Percentiles rank a stretch among this genome's conserved stretches.
phyloP scores from a whole-genome alignment of 2,888 invertebrate species.

The Odontothrips loti region DNA sequence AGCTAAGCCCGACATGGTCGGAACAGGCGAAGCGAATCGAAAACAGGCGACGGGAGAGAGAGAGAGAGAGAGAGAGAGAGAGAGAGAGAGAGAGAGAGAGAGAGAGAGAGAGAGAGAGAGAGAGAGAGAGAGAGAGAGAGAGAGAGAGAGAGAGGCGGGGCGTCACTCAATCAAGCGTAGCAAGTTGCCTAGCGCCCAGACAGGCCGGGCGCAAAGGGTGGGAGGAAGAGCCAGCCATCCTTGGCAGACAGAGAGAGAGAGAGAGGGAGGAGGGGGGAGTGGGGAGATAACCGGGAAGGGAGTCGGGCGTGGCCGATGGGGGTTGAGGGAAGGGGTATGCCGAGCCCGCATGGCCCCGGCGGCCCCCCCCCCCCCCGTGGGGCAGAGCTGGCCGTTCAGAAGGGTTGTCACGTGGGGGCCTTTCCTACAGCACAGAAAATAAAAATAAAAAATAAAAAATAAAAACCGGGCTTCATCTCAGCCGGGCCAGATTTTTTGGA shows the following conservation, averaged over 20 bases:
- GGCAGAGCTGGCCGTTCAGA: no score
- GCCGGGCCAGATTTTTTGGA: neutral
- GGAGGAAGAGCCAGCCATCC: neutral
- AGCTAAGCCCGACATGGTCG: neutral
- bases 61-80: neutral
- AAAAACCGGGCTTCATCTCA: no score
- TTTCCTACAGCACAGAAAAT: no score
- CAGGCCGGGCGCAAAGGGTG: neutral
- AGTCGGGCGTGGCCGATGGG: no score
- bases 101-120: neutral
- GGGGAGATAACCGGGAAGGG: neutral
- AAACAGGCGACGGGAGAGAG: neutral
- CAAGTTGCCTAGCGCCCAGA: neutral
- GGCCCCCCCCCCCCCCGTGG: neutral
- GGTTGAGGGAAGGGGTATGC: no score
- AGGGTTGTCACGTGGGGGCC: no score
- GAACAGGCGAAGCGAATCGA: conserved; percentile 11
- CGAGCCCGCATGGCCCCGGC: no score
- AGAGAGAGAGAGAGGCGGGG: neutral
- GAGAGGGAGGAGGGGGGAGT: neutral
- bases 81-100: neutral
- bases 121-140: neutral
- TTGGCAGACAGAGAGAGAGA: neutral
- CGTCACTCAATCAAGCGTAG: conserved; percentile 5
- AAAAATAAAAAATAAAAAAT: no score